These are phyloP conservation scores for Euspilapteryx auroguttella DNA, from an alignment of 2,888 invertebrate genomes.

Conservation along the genomic window DNA sequence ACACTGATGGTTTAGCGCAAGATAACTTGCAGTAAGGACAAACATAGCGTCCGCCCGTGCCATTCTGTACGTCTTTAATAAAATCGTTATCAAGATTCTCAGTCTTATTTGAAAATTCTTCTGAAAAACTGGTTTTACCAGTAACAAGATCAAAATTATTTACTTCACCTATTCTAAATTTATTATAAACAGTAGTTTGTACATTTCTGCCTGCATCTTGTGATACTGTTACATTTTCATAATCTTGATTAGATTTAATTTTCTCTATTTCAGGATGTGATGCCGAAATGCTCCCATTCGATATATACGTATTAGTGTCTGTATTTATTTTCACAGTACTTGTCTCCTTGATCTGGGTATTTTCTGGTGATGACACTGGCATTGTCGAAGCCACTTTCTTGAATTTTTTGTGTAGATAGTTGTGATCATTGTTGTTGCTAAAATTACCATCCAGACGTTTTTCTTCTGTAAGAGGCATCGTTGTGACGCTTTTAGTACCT, in stretches of 20 bases:
- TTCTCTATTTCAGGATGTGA: conserved; percentile 50
- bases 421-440: conserved; percentile 65
- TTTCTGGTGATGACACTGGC: conserved; percentile 30
- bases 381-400: conserved; percentile 79
- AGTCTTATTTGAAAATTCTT: conserved; percentile 59
- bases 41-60: conserved; percentile 69
- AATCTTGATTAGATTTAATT: conserved; percentile 29
- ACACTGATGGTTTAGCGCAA: conserved; percentile 91
- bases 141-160: conserved; percentile 49
- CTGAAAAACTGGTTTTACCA: conserved; percentile 57
- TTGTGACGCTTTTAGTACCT: conserved; percentile 44
- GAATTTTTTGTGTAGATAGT: conserved; percentile 91
- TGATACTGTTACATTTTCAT: conserved; percentile 18
- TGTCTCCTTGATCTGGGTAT: conserved; percentile 27
- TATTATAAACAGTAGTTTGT: conserved; percentile 56
- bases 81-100: conserved; percentile 55
- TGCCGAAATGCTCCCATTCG: conserved; percentile 48
- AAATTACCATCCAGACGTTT: conserved; percentile 51
- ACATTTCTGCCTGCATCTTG: conserved; percentile 43
- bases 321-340: conserved; percentile 30
- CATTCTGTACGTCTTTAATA: conserved; percentile 46
- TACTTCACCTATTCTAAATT: conserved; percentile 48
- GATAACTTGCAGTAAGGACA: conserved; percentile 87
- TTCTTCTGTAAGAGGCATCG: conserved; percentile 53
- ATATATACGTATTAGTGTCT: conserved; percentile 29